These are phyloP conservation scores for Telmatherina bonti DNA, from an alignment of 2,797 vertebrate species.

Conservation along the genomic window DNA sequence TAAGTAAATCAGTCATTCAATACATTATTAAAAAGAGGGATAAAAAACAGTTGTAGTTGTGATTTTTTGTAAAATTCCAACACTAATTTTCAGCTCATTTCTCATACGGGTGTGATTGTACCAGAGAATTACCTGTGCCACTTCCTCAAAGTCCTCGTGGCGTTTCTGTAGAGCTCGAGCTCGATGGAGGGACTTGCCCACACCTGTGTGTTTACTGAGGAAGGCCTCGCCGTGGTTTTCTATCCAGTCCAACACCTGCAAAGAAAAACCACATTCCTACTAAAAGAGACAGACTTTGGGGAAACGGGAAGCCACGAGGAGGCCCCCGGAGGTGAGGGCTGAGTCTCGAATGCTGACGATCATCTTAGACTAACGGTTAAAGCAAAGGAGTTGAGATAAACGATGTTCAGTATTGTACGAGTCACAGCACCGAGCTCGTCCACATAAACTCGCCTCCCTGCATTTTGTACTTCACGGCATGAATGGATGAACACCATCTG, in stretches of 20 bases:
- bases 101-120: no score
- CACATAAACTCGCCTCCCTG: constrained; percentile 38
- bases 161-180: constrained; percentile 96
- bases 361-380: constrained; percentile 11
- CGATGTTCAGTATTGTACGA: constrained; percentile 9
- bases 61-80: not conserved
- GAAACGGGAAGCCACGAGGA: constrained; percentile 48
- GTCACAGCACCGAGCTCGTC: constrained; percentile 11
- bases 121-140: constrained; percentile 89
- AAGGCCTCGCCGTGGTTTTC: constrained; percentile 99
- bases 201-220: constrained; percentile 96
- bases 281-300: not conserved
- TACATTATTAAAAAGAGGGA: not conserved
- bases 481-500: constrained; percentile 69
- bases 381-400: constrained; percentile 34
- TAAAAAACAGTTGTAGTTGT: not conserved
- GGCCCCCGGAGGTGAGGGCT: constrained; percentile 33
- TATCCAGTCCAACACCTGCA: constrained; percentile 97
- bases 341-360: constrained; percentile 12
- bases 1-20: not conserved
- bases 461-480: constrained; percentile 41
- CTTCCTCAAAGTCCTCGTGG: constrained; percentile 98
- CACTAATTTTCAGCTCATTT: not conserved
- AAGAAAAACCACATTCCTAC: constrained; percentile 23
- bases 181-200: constrained; percentile 95